These are phyloP conservation scores for Allacma fusca DNA, from an alignment of 2,888 invertebrate genomes.

Conservation along the genomic window DNA sequence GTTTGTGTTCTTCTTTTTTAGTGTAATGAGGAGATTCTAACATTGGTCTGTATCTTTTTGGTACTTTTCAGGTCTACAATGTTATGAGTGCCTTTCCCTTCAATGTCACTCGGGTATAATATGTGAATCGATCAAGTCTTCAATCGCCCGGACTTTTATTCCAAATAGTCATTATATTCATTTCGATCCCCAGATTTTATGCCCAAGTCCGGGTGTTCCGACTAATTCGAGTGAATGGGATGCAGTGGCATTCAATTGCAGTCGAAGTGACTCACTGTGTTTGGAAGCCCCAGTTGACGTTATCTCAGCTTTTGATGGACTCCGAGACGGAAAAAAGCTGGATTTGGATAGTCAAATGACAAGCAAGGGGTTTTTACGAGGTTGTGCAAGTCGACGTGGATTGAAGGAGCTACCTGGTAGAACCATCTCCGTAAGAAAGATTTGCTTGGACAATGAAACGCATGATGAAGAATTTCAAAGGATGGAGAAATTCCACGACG, in stretches of 20 bases:
- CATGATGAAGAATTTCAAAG: slow-evolving; percentile 45
- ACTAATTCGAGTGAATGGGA: slow-evolving; percentile 46
- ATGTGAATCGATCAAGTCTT: slow-evolving; percentile 57
- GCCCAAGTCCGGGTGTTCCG: slow-evolving; percentile 51
- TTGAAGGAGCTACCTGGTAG: slow-evolving; percentile 42
- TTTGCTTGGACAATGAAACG: slow-evolving; percentile 49
- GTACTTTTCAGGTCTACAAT: slow-evolving; percentile 51
- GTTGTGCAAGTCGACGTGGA: slow-evolving; percentile 58
- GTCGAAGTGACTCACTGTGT: slow-evolving; percentile 56
- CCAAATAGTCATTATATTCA: slow-evolving; percentile 58
- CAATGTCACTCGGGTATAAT: slow-evolving; percentile 54
- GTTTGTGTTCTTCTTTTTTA: no score
- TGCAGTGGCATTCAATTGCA: slow-evolving; percentile 45
- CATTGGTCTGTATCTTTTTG: not conserved
- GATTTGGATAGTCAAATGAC: slow-evolving; percentile 44
- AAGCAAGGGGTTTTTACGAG: slow-evolving; percentile 55
- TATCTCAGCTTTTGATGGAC: slow-evolving; percentile 52
- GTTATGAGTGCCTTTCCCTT: slow-evolving; percentile 60
- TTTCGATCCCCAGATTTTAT: slow-evolving; percentile 55
- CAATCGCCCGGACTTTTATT: slow-evolving; percentile 55
- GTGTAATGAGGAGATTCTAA: no score
- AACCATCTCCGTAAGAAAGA: slow-evolving; percentile 30
- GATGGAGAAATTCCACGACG: slow-evolving; percentile 40
- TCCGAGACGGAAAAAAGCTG: slow-evolving; percentile 48
- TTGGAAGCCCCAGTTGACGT: slow-evolving; percentile 58